Percentiles rank a stretch among this genome's conserved stretches.
These are phyloP conservation scores for Parochlus steinenii DNA, from an alignment of 2,888 invertebrate genomes.

Conservation along the genomic window DNA sequence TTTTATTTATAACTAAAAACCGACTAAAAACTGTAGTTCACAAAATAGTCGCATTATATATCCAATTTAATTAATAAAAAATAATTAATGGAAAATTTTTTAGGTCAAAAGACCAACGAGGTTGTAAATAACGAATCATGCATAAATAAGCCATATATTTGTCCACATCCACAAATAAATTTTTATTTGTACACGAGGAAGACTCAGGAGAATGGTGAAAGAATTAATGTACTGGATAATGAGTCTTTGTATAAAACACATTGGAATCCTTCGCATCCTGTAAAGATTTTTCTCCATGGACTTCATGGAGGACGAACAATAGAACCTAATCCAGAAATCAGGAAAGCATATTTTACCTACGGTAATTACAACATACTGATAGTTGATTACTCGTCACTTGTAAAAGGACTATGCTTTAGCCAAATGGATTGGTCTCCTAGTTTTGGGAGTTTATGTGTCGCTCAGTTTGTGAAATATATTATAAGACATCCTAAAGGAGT, in stretches of 20 bases:
- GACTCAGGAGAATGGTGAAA: constrained; percentile 56
- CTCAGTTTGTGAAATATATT: constrained; percentile 63
- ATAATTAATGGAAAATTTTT: too few relatives aligned
- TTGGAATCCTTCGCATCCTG: constrained; percentile 61
- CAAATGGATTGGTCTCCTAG: constrained; percentile 53
- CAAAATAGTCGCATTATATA: too few relatives aligned
- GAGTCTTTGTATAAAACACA: constrained; percentile 55
- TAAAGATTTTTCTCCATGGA: constrained; percentile 81
- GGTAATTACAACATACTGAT: constrained; percentile 75
- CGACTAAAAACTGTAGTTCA: too few relatives aligned
- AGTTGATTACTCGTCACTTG: constrained; percentile 66
- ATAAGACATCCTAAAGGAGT: constrained; percentile 61
- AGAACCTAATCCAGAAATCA: constrained; percentile 69
- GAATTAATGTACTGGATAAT: constrained; percentile 49
- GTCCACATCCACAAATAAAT: constrained; percentile 69
- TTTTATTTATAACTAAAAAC: too few relatives aligned
- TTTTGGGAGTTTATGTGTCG: constrained; percentile 56
- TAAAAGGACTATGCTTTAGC: constrained; percentile 67
- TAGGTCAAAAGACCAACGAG: constrained; percentile 38
- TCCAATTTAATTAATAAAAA: too few relatives aligned
- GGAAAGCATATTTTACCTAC: constrained; percentile 62
- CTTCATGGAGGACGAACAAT: constrained; percentile 71
- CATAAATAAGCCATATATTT: constrained; percentile 58
- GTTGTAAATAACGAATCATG: constrained; percentile 59
- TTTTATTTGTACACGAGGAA: constrained; percentile 67